Evolutionary conservation across 1,140 invertebrate species (phyloP), one percentile per base, ranked within the genome.

Genomic region (Caerostris darwini): DNA sequence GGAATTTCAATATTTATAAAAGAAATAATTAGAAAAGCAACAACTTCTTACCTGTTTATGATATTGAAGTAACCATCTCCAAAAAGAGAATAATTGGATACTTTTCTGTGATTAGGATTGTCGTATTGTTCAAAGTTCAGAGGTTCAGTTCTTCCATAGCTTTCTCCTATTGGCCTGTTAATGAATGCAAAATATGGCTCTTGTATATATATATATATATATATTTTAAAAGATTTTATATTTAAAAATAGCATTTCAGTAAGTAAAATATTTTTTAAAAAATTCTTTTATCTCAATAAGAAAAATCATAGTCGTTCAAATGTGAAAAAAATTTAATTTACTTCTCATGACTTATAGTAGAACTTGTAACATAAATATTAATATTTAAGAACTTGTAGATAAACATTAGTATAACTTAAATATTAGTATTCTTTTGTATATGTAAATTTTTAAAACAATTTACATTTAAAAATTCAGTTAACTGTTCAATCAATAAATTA

Each of bases 51-150:
- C 90, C 81, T 92, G 81, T 85, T 92, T 54, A 92, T 83, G 54
- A 92, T 7, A 67, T 64, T 85, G 34, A 92, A 92, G 19, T 92
- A 92, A 1, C 50, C 19, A 6, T 92, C 90, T 54, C 90, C 90
- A 14, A 92, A 92, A 0, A 92, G 50, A 2, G 90, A 92, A 7
- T 92, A 92, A 8, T 64, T 92, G 10, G 90, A 92, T 8, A 67
- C 77, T 92, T 85, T 92, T 10, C 90, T 67, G 19, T 90, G 77
- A 8, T 92, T 92, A 8, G 90, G 56, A 56, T 92, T 90, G 50
- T 90, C 90, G 34, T 92, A 92, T 56, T 83, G 77, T 53, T 83
- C 90, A 17, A 57, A 83, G 17, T 92, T 64, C 1, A 92, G n/a
- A 12, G 77, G 59, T 67, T 92, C 90, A 10, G 58, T 61, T 10